Evolutionary conservation across 2,888 invertebrate species (phyloP).

Genomic region (Pseudeuparius sepicola): DNA sequence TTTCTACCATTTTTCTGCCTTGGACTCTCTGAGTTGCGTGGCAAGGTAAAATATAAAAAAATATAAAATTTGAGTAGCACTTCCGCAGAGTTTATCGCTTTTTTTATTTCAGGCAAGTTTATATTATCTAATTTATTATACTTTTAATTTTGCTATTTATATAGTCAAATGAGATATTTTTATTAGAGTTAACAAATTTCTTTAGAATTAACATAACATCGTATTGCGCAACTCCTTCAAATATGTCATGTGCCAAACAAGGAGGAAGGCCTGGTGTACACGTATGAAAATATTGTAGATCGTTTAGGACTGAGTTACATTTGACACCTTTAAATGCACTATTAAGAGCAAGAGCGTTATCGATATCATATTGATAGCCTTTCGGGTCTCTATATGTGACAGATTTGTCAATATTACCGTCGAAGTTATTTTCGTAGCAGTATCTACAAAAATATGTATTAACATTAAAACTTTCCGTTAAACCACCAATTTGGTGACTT

Average conservation of each 20-base stretch:
- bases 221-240: constrained; percentile 14
- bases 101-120: no score
- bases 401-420: neutral
- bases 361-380: neutral
- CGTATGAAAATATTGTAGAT: constrained; percentile 21
- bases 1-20: no score
- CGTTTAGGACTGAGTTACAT: constrained; percentile 21
- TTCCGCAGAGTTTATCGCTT: no score
- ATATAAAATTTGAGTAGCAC: no score
- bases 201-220: constrained; percentile 13
- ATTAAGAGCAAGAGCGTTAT: neutral
- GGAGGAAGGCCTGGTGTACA: constrained; percentile 23
- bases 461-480: constrained; percentile 25
- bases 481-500: constrained; percentile 24
- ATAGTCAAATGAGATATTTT: constrained; percentile 2
- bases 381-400: neutral
- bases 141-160: constrained; percentile 3
- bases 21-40: no score
- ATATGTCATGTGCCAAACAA: constrained; percentile 24
- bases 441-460: constrained; percentile 24
- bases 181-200: neutral
- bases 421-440: constrained; percentile 7
- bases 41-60: no score
- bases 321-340: constrained; percentile 17
- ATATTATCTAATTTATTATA: no score